Conservation (phyloP, 1,140 invertebrate genomes). For the Zaprionus tsacasi region DNA sequence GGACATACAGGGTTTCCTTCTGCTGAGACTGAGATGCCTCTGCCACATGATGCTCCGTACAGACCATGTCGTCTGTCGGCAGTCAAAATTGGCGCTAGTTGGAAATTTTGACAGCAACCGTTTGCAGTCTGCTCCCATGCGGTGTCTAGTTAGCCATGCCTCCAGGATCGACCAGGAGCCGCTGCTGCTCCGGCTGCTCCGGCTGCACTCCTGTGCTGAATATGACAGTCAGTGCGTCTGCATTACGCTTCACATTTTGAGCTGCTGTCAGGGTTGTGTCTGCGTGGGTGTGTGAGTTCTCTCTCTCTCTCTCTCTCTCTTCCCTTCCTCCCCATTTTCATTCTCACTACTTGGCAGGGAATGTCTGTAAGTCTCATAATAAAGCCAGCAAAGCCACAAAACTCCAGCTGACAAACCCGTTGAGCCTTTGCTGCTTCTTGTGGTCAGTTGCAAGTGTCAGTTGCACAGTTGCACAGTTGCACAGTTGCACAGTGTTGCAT, state of each 20-base stretch:
- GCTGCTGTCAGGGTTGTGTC: constrained; percentile 28
- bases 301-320: too few relatives aligned
- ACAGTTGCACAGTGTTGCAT: constrained; percentile 3
- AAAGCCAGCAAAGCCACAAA: constrained; percentile 26
- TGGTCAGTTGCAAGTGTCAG: constrained; percentile 17
- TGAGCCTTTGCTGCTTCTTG: constrained; percentile 1
- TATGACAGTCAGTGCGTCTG: constrained; percentile 59
- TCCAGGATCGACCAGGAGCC: neutral
- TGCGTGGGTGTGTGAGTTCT: neutral
- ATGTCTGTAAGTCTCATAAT: constrained; percentile 25
- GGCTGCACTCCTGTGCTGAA: constrained; percentile 40
- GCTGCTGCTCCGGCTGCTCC: neutral
- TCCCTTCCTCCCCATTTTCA: neutral
- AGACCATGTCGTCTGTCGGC: constrained; percentile 26
- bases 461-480: constrained; percentile 3
- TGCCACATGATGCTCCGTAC: constrained; percentile 1
- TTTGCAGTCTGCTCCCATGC: constrained; percentile 13
- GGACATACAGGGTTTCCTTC: neutral
- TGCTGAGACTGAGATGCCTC: constrained; percentile 32
- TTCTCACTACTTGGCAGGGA: neutral
- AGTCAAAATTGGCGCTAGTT: constrained; percentile 45
- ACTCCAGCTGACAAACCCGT: constrained; percentile 17
- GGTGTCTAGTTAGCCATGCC: constrained; percentile 31
- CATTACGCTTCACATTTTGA: constrained; percentile 65
- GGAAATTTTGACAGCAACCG: constrained; percentile 35